These are phyloP conservation scores for Heliconius ismenius DNA, from an alignment of 2,888 invertebrate species.

Conservation along the genomic window DNA sequence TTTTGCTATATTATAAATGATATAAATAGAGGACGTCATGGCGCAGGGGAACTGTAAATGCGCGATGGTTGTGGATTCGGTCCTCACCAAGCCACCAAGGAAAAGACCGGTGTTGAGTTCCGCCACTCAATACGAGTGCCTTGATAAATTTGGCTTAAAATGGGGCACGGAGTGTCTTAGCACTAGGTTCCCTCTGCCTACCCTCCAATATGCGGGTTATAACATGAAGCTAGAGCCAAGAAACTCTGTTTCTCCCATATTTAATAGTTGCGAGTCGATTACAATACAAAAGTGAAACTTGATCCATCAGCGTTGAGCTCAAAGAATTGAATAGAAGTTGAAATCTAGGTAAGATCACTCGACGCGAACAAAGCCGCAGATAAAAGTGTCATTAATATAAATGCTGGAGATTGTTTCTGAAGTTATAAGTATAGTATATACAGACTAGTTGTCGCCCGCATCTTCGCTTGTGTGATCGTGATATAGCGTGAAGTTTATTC, in stretches of 20 bases:
- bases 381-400: constrained; percentile 18
- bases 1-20: constrained; percentile 5
- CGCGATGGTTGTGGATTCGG: too few relatives aligned
- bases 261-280: constrained; percentile 9
- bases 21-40: neutral
- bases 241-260: neutral
- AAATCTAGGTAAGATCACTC: constrained; percentile 16
- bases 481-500: neutral
- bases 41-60: too few relatives aligned
- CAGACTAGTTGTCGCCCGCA: neutral
- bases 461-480: neutral
- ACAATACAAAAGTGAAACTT: constrained; percentile 11
- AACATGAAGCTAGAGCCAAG: neutral
- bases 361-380: constrained; percentile 17
- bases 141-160: too few relatives aligned
- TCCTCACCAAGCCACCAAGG: too few relatives aligned
- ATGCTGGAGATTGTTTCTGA: constrained; percentile 12
- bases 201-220: too few relatives aligned
- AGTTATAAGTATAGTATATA: neutral
- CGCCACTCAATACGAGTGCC: too few relatives aligned
- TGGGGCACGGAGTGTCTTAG: too few relatives aligned
- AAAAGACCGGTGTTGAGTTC: too few relatives aligned
- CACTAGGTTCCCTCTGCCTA: too few relatives aligned
- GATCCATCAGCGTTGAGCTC: constrained; percentile 8
- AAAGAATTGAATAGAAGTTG: constrained; percentile 13